Conservation (phyloP, 2,797 vertebrate species). For the Cyclopterus lumpus region DNA sequence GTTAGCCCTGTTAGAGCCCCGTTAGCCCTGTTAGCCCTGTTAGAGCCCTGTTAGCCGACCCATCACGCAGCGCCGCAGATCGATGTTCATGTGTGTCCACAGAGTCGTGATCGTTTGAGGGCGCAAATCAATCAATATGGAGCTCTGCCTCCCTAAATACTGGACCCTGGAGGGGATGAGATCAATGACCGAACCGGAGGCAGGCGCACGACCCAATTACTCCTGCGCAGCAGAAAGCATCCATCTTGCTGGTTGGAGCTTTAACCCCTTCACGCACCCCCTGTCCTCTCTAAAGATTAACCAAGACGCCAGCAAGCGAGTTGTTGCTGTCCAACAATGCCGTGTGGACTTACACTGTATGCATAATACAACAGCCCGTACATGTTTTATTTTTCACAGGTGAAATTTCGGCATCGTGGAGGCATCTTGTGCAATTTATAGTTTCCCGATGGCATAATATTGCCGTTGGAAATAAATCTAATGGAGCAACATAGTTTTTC, state of each 20-base stretch:
- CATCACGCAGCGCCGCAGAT: conserved; percentile 44
- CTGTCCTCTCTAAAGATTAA: conserved; percentile 8
- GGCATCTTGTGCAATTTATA: not conserved
- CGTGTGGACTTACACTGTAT: not conserved
- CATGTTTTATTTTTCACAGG: conserved; percentile 2
- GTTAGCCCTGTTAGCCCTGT: too few species aligned
- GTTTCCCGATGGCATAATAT: not conserved
- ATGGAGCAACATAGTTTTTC: not conserved
- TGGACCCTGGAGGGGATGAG: conserved; percentile 31
- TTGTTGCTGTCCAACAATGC: too few species aligned
- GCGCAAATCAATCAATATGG: conserved; percentile 57
- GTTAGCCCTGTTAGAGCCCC: too few species aligned
- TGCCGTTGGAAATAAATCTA: not conserved
- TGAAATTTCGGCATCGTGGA: conserved; percentile 16
- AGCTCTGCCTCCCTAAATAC: conserved; percentile 39
- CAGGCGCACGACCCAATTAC: conserved; percentile 72
- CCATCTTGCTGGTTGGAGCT: conserved; percentile 53
- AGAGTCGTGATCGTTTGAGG: conserved; percentile 59
- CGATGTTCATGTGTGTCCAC: conserved; percentile 46
- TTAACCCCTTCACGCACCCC: conserved; percentile 20
- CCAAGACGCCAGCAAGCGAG: not conserved
- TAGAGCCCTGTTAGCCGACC: conserved; percentile 11
- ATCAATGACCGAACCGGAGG: conserved; percentile 67
- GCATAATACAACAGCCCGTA: not conserved
- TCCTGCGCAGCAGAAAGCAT: conserved; percentile 58